These are phyloP conservation scores for Ectemnius lituratus DNA, from an alignment of 2,888 invertebrate species.

Conservation along the genomic window DNA sequence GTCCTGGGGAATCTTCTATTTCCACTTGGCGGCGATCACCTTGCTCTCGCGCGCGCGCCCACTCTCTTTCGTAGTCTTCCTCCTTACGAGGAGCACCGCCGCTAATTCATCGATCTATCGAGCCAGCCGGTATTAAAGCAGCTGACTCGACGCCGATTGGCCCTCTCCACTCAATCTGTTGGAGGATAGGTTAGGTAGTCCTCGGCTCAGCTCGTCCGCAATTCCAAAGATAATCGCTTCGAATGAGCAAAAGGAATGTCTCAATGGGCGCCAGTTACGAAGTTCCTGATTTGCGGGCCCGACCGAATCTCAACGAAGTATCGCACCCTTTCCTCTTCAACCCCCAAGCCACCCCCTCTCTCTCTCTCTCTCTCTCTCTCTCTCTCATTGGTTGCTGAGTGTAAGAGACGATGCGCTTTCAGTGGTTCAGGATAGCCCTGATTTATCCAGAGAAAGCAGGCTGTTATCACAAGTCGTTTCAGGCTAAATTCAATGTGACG, in stretches of 20 bases:
- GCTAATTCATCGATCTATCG: no score
- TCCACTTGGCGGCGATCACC: conserved; percentile 23
- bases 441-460: conserved; percentile 36
- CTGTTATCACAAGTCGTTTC: conserved; percentile 49
- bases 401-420: no score
- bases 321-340: no score
- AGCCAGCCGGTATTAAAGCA: not conserved
- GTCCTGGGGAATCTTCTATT: conserved; percentile 41
- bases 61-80: not conserved
- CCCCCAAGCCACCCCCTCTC: no score
- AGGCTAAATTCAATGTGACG: conserved; percentile 45
- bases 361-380: no score
- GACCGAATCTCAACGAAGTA: no score
- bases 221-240: conserved; percentile 2
- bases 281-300: not conserved
- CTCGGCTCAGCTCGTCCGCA: not conserved
- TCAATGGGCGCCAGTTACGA: not conserved
- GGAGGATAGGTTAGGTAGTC: no score
- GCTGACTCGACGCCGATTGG: conserved; percentile 1
- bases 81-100: no score
- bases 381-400: no score
- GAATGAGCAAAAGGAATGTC: conserved; percentile 2
- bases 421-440: conserved; percentile 29
- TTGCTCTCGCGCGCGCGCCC: conserved; percentile 21
- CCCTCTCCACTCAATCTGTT: not conserved